Evolutionary conservation across 2,888 invertebrate genomes (phyloP), one percentile per base, ranked within the genome.

Genomic region (Ischnus inquisitorius): DNA sequence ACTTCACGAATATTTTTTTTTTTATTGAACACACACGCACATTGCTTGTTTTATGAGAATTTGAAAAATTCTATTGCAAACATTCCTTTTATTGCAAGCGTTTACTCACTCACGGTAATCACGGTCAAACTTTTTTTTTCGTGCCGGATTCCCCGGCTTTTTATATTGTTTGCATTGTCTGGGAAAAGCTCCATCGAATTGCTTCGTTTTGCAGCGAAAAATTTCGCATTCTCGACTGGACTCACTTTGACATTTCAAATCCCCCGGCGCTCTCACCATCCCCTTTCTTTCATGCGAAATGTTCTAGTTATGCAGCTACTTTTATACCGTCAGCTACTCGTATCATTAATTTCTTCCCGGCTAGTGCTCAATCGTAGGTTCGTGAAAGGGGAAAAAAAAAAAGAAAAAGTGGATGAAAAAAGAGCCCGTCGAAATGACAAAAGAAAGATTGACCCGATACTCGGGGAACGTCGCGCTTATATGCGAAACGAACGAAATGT

Each of bases 391-490:
- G 2, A 8, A 51, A 4, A 22, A 5, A 46, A 51, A 51, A 10
- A 51, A n/a, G 8, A 19, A 51, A 19, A 8, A 48, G 16, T 4
- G 5, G 16, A 48, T 19, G 3, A 28, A 28, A 25, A 8, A 25
- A 25, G 25, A 60, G 3, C 28, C 25, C 25, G 41, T 57, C 34
- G 54, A 43, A 65, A 43, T 25, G 12, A 28, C 67, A 28, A 28
- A 22, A 54, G 22, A 28, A 60, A 60, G 62, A 78, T 69, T 60
- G 34, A 43, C 34, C 34, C 22, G 68, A 60, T 60, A 60, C 34
- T 28, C 34, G 12, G 46, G n/a, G 2, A 60, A 28, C 14, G 22
- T 12, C 57, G 14, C 57, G 22, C 22, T 14, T n/a, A 60, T 19
- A 46, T 34, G 46, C 43, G n/a, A 12, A 12, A 62, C 12, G 14